Base-by-base conservation (phyloP, 2,888 invertebrate species). In the Papilio gigon region DNA sequence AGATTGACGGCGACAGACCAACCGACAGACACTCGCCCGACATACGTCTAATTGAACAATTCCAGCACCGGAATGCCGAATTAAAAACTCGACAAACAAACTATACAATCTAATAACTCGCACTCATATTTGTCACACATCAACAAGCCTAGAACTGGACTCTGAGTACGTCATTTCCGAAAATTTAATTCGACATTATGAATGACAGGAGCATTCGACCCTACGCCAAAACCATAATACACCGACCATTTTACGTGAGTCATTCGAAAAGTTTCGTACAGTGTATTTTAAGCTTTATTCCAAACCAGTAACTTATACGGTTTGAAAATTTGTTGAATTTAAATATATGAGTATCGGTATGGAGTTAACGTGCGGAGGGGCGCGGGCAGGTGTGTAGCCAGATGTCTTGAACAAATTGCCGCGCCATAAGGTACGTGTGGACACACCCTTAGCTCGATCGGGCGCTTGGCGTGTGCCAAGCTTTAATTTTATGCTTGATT, bases 401-500 rank as follows among this genome's bases (percentile, higher is more conserved):
- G 92, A 92, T 91, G 92, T 91, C 92, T 92, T 92, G 87, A 89
- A 91, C 91, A 90, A 90, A 90, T 90, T 91, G 85, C 83, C 74
- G 80, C 84, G 84, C 91, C 91, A 91, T 92, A 92, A 88, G 92
- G 91, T 86, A 75, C 80, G 75, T 85, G 85, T 86, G 86, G 88
- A 88, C 88, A 85, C 89, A 84, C 90, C 90, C 91, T 90, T 85
- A 87, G 81, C 80, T 83, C 82, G 83, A 85, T 83, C 77, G 79
- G 81, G 77, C 75, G 83, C 84, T 82, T 86, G 90, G 88, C 91
- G 91, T 90, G 91, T 91, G 92, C 91, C 91, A 89, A 88, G 85
- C 86, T 90, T 92, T 91, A 91, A 92, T 92, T 92, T 92, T 91
- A 92, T 90, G 92, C 90, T 90, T 91, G 89, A 92, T 92, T 92